Base-by-base conservation (phyloP, 1,140 invertebrate species). In the Anagrus nilaparvatae region DNA sequence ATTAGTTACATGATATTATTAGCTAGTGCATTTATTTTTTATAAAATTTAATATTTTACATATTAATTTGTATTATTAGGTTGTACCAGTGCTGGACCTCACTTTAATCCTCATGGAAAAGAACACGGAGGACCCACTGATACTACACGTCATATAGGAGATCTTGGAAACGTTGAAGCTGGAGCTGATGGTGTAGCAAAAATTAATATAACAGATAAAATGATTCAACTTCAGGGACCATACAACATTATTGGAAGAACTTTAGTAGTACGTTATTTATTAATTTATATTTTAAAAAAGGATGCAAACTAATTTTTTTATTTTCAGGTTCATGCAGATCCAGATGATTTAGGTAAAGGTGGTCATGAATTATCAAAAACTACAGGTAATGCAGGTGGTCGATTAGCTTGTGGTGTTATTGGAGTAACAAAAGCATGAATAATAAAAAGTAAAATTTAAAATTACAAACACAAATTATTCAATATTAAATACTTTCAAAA, bases 341-440 rank as follows among this genome's bases (percentile, higher is more conserved):
- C 79, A 30, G 96, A 99, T 73, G 96, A 99, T 69, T 72, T 98
- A 32, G 96, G 94, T 5, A 72, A 82, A 48, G 94, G 94, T 42
- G 90, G 89, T 2, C 86, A 97, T 58, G 89, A 95, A 58, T 73
- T 94, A 31, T 96, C 92, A 66, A 84, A 86, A 67, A 87, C 87
- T 10, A 99, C 95, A 36, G 96, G 96, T 21, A 98, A 99, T 71
- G 94, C 96, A 49, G 96, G 96, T 4, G 91, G 81, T 38, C 80
- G 96, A 52, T 72, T 94, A 46, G 94, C 91, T 16, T 99, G 96
- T 63, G 95, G 95, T 42, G 88, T 99, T n/a, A 95, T 99, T 70
- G 96, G 92, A 25, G 73, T 94, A 40, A 70, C 79, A 27, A 79
- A 81, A 51, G 44, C 60, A 23, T 43, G 46, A 33, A 53, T 34